phyloP scores from a whole-genome alignment of 1,140 invertebrate genomes.

The Forficula auricularia region DNA sequence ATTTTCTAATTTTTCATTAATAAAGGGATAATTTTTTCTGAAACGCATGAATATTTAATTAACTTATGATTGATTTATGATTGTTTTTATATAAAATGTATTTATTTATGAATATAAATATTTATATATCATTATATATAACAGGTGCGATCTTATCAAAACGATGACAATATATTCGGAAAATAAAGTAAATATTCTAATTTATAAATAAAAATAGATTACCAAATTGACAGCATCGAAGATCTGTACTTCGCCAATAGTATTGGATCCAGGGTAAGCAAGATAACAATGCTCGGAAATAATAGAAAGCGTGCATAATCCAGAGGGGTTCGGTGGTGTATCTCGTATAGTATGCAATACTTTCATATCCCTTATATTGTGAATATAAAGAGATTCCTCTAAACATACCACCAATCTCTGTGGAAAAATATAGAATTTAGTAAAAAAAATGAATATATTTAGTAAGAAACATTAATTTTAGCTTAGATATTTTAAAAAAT shows the following conservation, averaged over 20 bases:
- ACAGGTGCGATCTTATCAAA: too few species aligned
- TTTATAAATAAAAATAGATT: constrained; percentile 24
- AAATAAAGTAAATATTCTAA: too few species aligned
- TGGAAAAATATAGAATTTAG: constrained; percentile 19
- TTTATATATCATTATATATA: too few species aligned
- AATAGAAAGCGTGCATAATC: constrained; percentile 78
- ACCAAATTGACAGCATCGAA: constrained; percentile 93
- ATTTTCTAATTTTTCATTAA: too few species aligned
- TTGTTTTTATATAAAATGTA: too few species aligned
- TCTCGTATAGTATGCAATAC: constrained; percentile 95
- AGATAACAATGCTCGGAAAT: constrained; percentile 82
- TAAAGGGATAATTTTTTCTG: too few species aligned
- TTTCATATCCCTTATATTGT: constrained; percentile 98
- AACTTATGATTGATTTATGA: too few species aligned
- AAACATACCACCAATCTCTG: constrained; percentile 91
- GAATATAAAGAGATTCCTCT: constrained; percentile 94
- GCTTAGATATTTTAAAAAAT: constrained; percentile 2
- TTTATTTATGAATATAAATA: too few species aligned
- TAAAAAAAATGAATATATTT: constrained; percentile 2
- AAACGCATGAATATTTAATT: too few species aligned
- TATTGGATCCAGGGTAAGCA: constrained; percentile 89
- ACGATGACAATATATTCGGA: too few species aligned
- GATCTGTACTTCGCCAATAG: constrained; percentile 91
- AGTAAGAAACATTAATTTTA: too few species aligned
- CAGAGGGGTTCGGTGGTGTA: constrained; percentile 85